phyloP scores from a whole-genome alignment of 1,140 invertebrate genomes.

The Propsilocerus akamusi region DNA sequence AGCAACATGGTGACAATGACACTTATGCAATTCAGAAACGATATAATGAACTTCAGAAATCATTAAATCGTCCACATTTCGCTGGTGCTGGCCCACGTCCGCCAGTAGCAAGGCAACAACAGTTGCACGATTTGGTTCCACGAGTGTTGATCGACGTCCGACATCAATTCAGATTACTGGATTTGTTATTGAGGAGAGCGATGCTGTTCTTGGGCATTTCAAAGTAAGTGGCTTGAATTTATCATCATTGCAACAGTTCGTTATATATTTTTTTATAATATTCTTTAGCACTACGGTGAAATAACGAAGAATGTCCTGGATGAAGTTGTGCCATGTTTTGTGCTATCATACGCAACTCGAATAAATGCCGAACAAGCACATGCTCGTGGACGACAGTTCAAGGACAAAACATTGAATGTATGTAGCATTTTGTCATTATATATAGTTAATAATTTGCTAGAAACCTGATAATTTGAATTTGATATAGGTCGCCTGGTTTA shows the following conservation, averaged over 20 bases:
- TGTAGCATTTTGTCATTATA: slow-evolving; percentile 6
- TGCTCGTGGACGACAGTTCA: slow-evolving; percentile 21
- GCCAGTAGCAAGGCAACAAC: slow-evolving; percentile 2
- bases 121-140: slow-evolving; percentile 7
- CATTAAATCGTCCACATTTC: slow-evolving; percentile 10
- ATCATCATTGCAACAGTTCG: not conserved
- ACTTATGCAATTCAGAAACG: slow-evolving; percentile 21
- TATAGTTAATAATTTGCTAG: too few relatives aligned
- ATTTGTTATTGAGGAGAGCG: slow-evolving; percentile 19
- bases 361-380: slow-evolving; percentile 24
- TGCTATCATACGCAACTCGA: slow-evolving; percentile 21
- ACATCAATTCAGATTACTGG: slow-evolving; percentile 21
- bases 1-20: slow-evolving; percentile 21
- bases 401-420: slow-evolving; percentile 22
- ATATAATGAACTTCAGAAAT: slow-evolving; percentile 22
- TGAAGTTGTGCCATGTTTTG: slow-evolving; percentile 20
- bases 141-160: slow-evolving; percentile 16
- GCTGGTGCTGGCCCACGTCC: slow-evolving; percentile 5
- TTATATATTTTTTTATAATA: not conserved
- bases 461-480: not conserved
- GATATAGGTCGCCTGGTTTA: not conserved
- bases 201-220: slow-evolving; percentile 22
- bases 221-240: slow-evolving; percentile 13
- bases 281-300: slow-evolving; percentile 20
- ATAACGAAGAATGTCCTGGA: slow-evolving; percentile 23